These are phyloP conservation scores for Chiloscyllium punctatum DNA, from an alignment of 2,797 vertebrate species.

Conservation along the genomic window DNA sequence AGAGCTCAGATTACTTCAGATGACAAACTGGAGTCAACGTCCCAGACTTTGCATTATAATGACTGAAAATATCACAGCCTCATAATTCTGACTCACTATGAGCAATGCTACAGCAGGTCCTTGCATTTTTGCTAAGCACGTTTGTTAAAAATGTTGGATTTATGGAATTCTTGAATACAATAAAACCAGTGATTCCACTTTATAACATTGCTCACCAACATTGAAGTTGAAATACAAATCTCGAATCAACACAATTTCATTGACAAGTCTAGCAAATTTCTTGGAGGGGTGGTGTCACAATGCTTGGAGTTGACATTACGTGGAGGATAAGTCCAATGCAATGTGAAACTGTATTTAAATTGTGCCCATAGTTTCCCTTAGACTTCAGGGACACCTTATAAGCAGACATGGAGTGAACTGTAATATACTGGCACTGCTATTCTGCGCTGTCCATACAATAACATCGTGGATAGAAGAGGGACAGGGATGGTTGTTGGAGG, in stretches of 20 bases:
- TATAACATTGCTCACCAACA: neutral
- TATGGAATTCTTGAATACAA: neutral
- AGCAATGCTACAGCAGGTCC: neutral
- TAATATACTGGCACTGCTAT: neutral
- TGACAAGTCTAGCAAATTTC: neutral
- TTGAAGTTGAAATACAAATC: neutral
- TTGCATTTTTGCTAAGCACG: neutral
- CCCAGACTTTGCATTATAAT: neutral
- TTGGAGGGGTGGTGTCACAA: neutral
- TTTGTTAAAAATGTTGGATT: neutral
- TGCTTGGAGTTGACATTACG: neutral
- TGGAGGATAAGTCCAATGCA: neutral
- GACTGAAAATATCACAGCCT: neutral
- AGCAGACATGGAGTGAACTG: neutral
- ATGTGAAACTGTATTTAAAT: neutral
- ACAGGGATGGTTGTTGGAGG: no score
- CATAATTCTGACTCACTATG: neutral
- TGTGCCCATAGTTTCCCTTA: neutral
- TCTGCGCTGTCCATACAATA: neutral
- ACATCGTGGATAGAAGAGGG: neutral
- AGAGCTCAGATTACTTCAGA: neutral
- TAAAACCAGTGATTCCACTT: neutral
- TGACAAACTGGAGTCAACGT: neutral
- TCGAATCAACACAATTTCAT: neutral
- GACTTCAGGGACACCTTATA: neutral